A percentile compares a stretch with the other conserved stretches of the same genome.
Conservation (phyloP, 2,888 invertebrate genomes). For the Troglohyphantes excavatus region DNA sequence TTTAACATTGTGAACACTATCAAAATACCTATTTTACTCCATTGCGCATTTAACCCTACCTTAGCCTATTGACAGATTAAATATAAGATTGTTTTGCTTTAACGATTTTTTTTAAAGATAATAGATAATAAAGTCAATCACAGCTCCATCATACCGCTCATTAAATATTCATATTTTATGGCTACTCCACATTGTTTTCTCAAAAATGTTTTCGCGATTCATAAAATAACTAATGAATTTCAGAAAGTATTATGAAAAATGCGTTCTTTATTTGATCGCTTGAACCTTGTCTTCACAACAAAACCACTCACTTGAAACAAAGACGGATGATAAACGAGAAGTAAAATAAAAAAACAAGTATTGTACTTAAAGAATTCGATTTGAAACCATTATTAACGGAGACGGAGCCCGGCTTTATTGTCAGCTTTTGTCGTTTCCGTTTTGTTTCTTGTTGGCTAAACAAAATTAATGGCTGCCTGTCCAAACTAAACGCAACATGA, state of each 20-base stretch:
- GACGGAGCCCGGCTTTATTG: constrained; percentile 12
- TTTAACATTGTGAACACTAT: no score
- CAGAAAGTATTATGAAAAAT: not conserved
- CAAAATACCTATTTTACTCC: no score
- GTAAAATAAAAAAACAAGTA: not conserved
- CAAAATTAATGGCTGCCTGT: constrained; percentile 29
- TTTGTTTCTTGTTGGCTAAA: not conserved
- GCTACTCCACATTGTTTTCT: not conserved
- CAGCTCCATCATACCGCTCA: not conserved
- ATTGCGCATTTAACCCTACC: no score
- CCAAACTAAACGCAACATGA: not conserved
- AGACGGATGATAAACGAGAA: not conserved
- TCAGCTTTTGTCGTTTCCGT: constrained; percentile 1
- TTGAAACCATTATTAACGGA: constrained; percentile 12
- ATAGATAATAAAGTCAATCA: no score
- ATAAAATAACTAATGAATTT: not conserved
- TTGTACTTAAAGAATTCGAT: not conserved
- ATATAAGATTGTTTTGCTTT: no score
- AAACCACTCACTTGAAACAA: not conserved
- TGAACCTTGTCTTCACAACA: not conserved
- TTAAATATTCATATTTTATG: not conserved
- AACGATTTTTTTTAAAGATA: no score
- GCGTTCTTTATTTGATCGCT: not conserved
- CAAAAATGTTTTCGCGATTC: not conserved
- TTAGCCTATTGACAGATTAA: no score